Evolutionary conservation across 2,797 vertebrate species (phyloP).

Genomic region (Cyclopterus lumpus): DNA sequence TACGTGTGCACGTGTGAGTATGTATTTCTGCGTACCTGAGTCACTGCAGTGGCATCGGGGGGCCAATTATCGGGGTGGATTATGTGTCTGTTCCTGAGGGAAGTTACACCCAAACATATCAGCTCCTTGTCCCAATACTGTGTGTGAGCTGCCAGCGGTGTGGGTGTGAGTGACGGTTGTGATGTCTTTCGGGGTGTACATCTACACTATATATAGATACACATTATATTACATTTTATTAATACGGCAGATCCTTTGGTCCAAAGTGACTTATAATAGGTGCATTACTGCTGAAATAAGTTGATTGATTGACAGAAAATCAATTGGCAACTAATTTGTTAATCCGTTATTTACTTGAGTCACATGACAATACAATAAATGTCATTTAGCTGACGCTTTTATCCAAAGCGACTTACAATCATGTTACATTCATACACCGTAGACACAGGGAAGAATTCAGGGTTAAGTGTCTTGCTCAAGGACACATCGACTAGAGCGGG

Average conservation of each 20-base stretch:
- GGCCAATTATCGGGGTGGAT: slow-evolving; percentile 74
- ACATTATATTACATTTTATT: neutral
- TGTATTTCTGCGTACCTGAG: slow-evolving; percentile 58
- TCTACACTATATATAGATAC: neutral
- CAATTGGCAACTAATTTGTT: neutral
- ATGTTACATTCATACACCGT: too few species aligned
- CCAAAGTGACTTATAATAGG: neutral
- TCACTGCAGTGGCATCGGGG: slow-evolving; percentile 55
- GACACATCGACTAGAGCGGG: too few species aligned
- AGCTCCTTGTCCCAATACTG: slow-evolving; percentile 20
- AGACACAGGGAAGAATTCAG: too few species aligned
- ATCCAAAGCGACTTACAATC: too few species aligned
- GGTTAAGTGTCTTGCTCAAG: too few species aligned
- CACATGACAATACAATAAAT: too few species aligned
- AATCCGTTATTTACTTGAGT: neutral
- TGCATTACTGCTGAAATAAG: neutral
- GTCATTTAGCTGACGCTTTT: too few species aligned
- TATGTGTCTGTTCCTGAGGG: slow-evolving; percentile 66
- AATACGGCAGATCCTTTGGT: neutral
- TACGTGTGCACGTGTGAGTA: slow-evolving; percentile 14
- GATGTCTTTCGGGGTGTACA: slow-evolving; percentile 6
- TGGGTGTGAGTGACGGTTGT: slow-evolving; percentile 33
- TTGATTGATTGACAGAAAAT: neutral
- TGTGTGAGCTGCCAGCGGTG: slow-evolving; percentile 34
- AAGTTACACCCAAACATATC: slow-evolving; percentile 55